phyloP scores from a whole-genome alignment of 2,888 invertebrate genomes.

The Subacronicta megacephala region DNA sequence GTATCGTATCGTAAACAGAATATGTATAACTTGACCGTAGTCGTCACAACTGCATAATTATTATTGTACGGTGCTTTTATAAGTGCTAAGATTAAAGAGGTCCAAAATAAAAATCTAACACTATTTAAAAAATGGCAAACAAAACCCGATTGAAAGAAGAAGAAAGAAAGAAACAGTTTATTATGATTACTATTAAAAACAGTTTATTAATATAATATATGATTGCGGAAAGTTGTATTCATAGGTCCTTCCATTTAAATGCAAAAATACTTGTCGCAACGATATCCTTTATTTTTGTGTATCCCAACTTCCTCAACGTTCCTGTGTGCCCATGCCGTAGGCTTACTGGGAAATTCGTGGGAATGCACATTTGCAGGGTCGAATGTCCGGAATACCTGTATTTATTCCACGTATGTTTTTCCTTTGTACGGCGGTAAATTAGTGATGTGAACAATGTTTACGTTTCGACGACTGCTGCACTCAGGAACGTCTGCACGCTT shows the following conservation, averaged over 20 bases:
- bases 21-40: too few species aligned
- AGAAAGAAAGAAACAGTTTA: too few species aligned
- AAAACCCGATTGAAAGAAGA: too few species aligned
- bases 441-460: constrained; percentile 64
- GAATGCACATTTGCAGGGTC: constrained; percentile 56
- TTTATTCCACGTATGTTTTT: constrained; percentile 65
- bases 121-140: constrained; percentile 2
- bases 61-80: too few species aligned
- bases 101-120: not conserved
- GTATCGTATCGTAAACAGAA: too few species aligned
- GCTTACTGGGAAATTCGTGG: constrained; percentile 57
- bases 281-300: constrained; percentile 17
- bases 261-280: constrained; percentile 15
- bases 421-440: constrained; percentile 65
- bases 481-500: constrained; percentile 38
- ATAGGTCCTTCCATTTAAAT: constrained; percentile 1
- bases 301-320: constrained; percentile 20
- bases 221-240: constrained; percentile 1
- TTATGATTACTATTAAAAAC: too few species aligned
- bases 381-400: constrained; percentile 62
- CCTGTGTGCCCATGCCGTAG: constrained; percentile 7
- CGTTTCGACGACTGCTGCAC: constrained; percentile 44
- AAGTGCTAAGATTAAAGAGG: too few species aligned
- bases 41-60: too few species aligned
- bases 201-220: too few species aligned